A percentile compares a stretch with the other conserved stretches of the same genome.
Conservation (phyloP, 30 jellyfish, hydroid and myxozoan species). For the Nemopilema nomurai region DNA sequence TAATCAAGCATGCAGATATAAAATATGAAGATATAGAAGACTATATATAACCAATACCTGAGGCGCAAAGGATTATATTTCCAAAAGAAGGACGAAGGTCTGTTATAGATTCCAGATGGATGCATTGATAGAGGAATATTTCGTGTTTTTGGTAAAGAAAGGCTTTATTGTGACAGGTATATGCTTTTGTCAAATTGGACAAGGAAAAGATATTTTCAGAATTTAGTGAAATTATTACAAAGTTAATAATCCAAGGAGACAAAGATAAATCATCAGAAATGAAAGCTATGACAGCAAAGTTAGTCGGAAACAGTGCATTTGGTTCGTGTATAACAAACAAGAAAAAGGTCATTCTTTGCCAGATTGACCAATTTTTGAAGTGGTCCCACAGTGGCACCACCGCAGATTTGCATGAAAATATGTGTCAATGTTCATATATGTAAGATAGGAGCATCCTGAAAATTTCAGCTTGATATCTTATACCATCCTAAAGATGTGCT, state of each 20-base stretch:
- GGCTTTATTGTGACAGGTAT: neutral
- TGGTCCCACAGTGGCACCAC: no score
- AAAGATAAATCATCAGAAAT: slow-evolving; percentile 6
- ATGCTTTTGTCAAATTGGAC: neutral
- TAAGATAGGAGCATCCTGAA: no score
- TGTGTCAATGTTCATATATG: no score
- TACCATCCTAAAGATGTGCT: no score
- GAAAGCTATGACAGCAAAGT: slow-evolving; percentile 1
- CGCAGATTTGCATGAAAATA: no score
- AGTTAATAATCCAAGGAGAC: neutral
- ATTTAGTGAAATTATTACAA: neutral
- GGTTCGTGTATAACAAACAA: neutral
- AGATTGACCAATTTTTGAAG: no score
- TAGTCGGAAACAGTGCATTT: slow-evolving; percentile 16
- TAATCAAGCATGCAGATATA: slow-evolving; percentile 1
- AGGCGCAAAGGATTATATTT: neutral
- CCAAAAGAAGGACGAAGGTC: neutral
- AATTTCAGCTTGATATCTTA: no score
- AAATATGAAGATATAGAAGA: slow-evolving; percentile 18
- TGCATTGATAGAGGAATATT: slow-evolving; percentile 6
- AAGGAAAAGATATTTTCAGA: neutral
- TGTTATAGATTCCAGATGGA: slow-evolving; percentile 13
- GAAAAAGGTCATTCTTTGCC: no score
- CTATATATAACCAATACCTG: neutral
- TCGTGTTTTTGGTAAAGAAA: neutral